Percentiles rank a stretch among this genome's conserved stretches.
Evolutionary conservation across 2,113 vertebrate species (phyloP).

Genomic region (Hippocampus abdominalis): DNA sequence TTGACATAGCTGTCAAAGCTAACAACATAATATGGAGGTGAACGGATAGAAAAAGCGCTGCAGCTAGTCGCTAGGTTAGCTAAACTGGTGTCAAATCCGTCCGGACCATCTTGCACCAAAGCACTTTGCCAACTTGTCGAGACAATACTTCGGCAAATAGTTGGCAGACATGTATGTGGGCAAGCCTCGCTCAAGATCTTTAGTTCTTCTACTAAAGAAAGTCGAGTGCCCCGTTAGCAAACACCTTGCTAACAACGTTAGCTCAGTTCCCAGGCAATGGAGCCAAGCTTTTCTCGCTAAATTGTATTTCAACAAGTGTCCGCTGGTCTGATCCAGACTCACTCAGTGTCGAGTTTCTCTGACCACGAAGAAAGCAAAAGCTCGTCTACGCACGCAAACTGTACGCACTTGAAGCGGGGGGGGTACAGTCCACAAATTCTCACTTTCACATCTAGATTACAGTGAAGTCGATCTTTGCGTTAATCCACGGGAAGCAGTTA

Average conservation of each 20-base stretch:
- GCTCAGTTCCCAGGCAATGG: constrained; percentile 21
- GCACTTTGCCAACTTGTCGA: constrained; percentile 4
- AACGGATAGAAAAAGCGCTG: neutral
- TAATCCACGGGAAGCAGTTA: constrained; percentile 46
- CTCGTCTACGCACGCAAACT: neutral
- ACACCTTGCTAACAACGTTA: constrained; percentile 9
- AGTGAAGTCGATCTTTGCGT: constrained; percentile 26
- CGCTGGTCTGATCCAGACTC: constrained; percentile 12
- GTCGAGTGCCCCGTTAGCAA: constrained; percentile 23
- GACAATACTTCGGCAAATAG: neutral
- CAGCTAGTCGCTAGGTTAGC: constrained; percentile 17
- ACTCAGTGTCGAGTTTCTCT: constrained; percentile 8
- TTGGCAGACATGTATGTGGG: neutral
- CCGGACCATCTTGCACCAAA: constrained; percentile 5
- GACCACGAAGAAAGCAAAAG: neutral
- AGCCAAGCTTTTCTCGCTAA: constrained; percentile 28
- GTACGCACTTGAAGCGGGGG: neutral
- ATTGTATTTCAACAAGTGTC: constrained; percentile 72
- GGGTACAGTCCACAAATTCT: constrained; percentile 28
- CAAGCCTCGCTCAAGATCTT: neutral
- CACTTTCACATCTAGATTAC: constrained; percentile 14
- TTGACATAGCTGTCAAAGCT: constrained; percentile 42
- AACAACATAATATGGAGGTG: constrained; percentile 17
- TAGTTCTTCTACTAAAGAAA: neutral
- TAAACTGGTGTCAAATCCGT: constrained; percentile 37